Evolutionary conservation across 2,113 vertebrate species (phyloP).

Genomic region (Tychaedon coryphoeus): DNA sequence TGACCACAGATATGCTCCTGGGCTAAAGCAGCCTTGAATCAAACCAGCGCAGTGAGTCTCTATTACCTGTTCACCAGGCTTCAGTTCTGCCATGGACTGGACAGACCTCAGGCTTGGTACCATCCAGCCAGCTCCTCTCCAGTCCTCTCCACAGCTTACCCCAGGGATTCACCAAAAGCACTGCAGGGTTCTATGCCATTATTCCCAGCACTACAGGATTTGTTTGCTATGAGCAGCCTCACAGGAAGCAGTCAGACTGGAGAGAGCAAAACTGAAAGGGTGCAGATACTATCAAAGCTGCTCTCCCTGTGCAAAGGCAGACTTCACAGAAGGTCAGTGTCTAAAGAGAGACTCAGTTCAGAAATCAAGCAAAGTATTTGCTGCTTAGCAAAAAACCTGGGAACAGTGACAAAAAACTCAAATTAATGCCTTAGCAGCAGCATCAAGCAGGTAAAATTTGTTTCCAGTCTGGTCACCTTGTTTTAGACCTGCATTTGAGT

Average conservation of each 20-base stretch:
- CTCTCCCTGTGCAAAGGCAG: not conserved
- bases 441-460: not conserved
- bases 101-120: not conserved
- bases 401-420: not conserved
- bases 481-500: not conserved
- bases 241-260: not conserved
- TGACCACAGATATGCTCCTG: not conserved
- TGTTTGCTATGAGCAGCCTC: not conserved
- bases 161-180: not conserved
- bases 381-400: not conserved
- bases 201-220: accelerated
- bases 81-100: accelerated
- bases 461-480: not conserved
- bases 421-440: not conserved
- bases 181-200: not conserved
- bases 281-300: not conserved
- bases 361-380: not conserved
- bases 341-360: not conserved
- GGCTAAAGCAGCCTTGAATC: not conserved
- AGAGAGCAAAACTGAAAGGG: not conserved
- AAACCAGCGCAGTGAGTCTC: not conserved
- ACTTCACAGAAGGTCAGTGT: constrained; percentile 1
- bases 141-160: not conserved
- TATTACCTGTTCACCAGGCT: not conserved
- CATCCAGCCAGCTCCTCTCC: not conserved